phyloP scores from a whole-genome alignment of 2,888 invertebrate species.

The Aspidiotus rigidus region DNA sequence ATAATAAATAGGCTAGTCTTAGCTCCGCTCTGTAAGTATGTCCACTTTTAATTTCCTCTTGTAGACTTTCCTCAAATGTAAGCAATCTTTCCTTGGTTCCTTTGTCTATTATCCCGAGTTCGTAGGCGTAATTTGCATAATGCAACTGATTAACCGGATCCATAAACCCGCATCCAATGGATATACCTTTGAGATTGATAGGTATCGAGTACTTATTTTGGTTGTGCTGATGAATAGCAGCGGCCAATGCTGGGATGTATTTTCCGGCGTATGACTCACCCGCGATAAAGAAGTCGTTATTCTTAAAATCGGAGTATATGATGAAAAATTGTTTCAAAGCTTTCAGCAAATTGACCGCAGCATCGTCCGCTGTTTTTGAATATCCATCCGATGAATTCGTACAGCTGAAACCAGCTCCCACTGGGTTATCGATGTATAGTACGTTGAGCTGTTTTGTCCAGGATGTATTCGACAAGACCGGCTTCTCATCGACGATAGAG shows the following conservation, averaged over 20 bases:
- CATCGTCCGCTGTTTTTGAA: constrained; percentile 65
- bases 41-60: constrained; percentile 52
- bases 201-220: constrained; percentile 39
- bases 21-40: constrained; percentile 62
- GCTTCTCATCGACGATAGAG: constrained; percentile 47
- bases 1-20: constrained; percentile 42
- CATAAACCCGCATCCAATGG: constrained; percentile 56
- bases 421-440: constrained; percentile 87
- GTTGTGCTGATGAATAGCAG: constrained; percentile 53
- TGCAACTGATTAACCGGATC: constrained; percentile 68
- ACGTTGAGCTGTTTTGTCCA: constrained; percentile 73
- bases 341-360: constrained; percentile 68
- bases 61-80: constrained; percentile 51
- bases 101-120: constrained; percentile 51
- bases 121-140: constrained; percentile 70
- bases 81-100: constrained; percentile 54
- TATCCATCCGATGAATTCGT: constrained; percentile 67
- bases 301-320: constrained; percentile 64
- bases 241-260: constrained; percentile 65
- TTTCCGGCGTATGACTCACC: constrained; percentile 86
- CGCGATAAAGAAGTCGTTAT: constrained; percentile 71
- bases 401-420: constrained; percentile 85
- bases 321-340: constrained; percentile 73
- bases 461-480: constrained; percentile 53
- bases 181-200: constrained; percentile 40